Percentiles rank a stretch among this genome's conserved stretches.
Evolutionary conservation across 2,888 invertebrate species (phyloP).

Genomic region (Choristoneura rosaceana): DNA sequence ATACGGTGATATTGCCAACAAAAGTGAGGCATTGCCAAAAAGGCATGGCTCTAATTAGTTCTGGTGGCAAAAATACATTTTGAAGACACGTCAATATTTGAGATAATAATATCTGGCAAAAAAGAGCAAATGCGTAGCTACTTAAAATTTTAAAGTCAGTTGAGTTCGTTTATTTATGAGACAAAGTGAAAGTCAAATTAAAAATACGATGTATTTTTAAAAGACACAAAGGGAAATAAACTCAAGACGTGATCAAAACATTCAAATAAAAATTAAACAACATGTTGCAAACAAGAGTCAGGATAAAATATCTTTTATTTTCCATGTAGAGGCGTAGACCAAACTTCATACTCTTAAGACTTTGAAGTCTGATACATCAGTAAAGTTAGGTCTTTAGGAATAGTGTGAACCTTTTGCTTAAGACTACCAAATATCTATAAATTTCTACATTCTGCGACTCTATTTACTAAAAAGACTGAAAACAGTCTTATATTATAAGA

Average conservation of each 20-base stretch:
- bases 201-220: neutral
- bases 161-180: neutral
- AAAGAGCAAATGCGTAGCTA: neutral
- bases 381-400: no score
- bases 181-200: neutral
- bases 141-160: neutral
- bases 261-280: neutral
- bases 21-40: conserved; percentile 34
- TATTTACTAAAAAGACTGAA: neutral
- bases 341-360: no score
- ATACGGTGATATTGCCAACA: conserved; percentile 31
- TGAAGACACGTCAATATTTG: neutral
- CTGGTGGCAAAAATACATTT: conserved; percentile 19
- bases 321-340: no score
- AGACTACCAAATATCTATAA: no score
- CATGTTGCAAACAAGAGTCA: no score
- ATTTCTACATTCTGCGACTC: no score
- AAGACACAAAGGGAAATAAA: neutral
- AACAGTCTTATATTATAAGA: neutral
- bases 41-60: conserved; percentile 18
- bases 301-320: no score
- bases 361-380: no score
- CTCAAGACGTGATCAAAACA: neutral
- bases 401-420: no score
- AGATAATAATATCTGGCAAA: neutral